A percentile compares a stretch with the other conserved stretches of the same genome.
phyloP scores from a whole-genome alignment of 1,140 invertebrate genomes.

The Zaprionus nigranus region DNA sequence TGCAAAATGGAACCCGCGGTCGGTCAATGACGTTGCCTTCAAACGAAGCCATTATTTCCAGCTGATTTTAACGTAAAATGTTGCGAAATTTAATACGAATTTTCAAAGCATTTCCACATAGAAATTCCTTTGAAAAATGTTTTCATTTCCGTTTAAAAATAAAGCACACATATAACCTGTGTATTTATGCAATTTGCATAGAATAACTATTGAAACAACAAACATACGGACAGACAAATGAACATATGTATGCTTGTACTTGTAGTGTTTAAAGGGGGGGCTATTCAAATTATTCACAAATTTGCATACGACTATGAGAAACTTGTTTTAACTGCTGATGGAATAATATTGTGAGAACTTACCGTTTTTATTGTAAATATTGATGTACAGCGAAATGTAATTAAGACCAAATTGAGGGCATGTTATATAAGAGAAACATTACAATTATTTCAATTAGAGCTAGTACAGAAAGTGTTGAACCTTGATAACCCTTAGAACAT shows the following conservation, averaged over 20 bases:
- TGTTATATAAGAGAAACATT: background rate
- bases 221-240: conserved; percentile 29
- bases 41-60: background rate
- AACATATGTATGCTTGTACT: no score
- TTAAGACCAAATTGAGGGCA: conserved; percentile 10
- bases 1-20: background rate
- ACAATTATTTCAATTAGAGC: background rate
- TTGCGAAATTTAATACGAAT: conserved; percentile 27
- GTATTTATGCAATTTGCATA: conserved; percentile 61
- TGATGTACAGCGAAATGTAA: conserved; percentile 22
- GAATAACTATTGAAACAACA: conserved; percentile 62
- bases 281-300: conserved; percentile 42
- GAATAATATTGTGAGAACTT: conserved; percentile 38
- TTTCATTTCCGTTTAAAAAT: conserved; percentile 65
- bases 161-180: conserved; percentile 25
- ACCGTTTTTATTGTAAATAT: conserved; percentile 35
- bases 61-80: background rate
- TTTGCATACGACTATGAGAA: conserved; percentile 59
- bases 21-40: conserved; percentile 18
- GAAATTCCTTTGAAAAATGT: conserved; percentile 27
- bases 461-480: background rate
- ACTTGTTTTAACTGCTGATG: conserved; percentile 43
- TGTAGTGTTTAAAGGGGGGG: conserved; percentile 1
- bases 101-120: background rate
- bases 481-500: no score